Evolutionary conservation across 2,888 invertebrate species (phyloP).

Genomic region (Gerris lacustris): DNA sequence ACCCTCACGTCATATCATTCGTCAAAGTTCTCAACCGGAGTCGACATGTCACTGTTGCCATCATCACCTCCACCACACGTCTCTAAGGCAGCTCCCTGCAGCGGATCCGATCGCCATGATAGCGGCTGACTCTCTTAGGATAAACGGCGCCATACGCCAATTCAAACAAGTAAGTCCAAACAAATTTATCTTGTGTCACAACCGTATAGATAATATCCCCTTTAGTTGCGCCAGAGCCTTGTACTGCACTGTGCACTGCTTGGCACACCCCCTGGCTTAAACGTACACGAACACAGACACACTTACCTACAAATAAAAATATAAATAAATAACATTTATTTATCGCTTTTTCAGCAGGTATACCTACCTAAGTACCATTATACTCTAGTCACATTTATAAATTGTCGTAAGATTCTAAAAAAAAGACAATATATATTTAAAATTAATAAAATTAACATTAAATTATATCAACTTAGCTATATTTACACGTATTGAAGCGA

Average conservation of each 20-base stretch:
- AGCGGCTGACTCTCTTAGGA: slow-evolving; percentile 86
- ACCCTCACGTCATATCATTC: slow-evolving; percentile 60
- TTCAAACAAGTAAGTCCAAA: slow-evolving; percentile 73
- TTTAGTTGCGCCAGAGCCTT: slow-evolving; percentile 3
- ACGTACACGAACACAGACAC: no score
- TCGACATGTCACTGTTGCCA: slow-evolving; percentile 49
- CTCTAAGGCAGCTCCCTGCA: slow-evolving; percentile 71
- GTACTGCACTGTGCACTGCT: background rate
- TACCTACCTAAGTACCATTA: no score
- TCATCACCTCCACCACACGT: slow-evolving; percentile 46
- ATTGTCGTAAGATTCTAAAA: no score
- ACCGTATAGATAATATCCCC: background rate
- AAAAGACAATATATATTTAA: no score
- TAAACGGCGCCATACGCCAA: slow-evolving; percentile 91
- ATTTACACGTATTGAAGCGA: no score
- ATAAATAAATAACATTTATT: no score
- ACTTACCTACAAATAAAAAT: no score
- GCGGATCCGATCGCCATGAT: slow-evolving; percentile 86
- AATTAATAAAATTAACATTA: no score
- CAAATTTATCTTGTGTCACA: background rate
- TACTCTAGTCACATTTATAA: no score
- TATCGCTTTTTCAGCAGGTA: no score
- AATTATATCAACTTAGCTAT: no score
- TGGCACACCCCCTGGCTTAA: background rate
- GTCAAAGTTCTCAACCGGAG: slow-evolving; percentile 79